phyloP scores from a whole-genome alignment of 2,113 vertebrate genomes.

The Chroicocephalus ridibundus region DNA sequence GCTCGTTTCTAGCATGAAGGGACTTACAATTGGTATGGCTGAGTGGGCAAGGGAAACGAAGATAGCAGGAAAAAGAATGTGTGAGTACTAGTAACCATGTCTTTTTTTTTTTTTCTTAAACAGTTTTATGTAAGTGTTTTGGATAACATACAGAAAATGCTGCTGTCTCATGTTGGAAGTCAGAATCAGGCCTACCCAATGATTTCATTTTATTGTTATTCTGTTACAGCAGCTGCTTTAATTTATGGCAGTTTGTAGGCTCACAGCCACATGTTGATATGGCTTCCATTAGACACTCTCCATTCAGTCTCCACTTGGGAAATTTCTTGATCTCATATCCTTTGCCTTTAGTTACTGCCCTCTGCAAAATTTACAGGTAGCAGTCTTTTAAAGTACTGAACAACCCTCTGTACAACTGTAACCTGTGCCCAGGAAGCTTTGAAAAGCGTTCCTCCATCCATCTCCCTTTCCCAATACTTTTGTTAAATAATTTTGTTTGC shows the following conservation, averaged over 20 bases:
- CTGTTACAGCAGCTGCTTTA: neutral
- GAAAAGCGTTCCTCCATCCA: neutral
- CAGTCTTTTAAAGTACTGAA: neutral
- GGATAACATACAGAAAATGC: neutral
- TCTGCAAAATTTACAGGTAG: neutral
- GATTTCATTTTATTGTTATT: neutral
- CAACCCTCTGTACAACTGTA: neutral
- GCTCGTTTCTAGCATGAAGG: neutral
- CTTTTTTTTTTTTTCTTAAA: neutral
- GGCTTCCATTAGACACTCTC: neutral
- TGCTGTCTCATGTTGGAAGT: neutral
- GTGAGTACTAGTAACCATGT: neutral
- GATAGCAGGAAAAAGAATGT: neutral
- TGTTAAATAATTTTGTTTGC: neutral
- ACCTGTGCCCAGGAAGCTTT: neutral
- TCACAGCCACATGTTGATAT: neutral
- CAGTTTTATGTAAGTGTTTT: neutral
- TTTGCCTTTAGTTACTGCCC: neutral
- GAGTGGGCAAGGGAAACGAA: neutral
- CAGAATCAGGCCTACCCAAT: neutral
- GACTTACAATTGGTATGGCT: neutral
- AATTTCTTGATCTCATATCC: neutral
- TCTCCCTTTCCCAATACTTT: neutral
- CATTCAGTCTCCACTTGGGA: neutral
- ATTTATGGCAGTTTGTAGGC: neutral